Percentiles rank a stretch among this genome's conserved stretches.
phyloP scores from a whole-genome alignment of 2,113 vertebrate species.

The Sinosuthora webbiana region DNA sequence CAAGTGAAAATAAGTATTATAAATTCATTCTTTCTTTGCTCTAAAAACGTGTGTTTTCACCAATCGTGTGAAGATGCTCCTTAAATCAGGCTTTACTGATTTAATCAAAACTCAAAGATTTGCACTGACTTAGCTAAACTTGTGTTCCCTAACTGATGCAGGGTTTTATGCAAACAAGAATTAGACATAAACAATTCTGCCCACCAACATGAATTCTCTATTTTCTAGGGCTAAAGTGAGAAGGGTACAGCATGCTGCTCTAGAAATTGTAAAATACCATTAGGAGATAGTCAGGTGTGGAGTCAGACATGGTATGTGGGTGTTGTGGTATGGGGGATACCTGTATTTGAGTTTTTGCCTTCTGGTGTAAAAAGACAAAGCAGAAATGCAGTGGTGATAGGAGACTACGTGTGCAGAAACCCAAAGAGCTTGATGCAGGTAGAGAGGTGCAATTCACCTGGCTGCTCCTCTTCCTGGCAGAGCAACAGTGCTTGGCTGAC shows the following conservation, averaged over 20 bases:
- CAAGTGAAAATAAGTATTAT: background rate
- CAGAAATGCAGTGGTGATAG: background rate
- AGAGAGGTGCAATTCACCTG: background rate
- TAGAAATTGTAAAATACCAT: background rate
- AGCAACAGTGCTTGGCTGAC: background rate
- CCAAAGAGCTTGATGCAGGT: background rate
- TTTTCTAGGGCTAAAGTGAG: background rate
- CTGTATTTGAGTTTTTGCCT: background rate
- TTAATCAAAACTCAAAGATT: background rate
- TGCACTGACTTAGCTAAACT: background rate
- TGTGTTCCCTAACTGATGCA: background rate
- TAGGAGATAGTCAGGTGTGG: background rate
- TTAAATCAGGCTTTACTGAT: background rate
- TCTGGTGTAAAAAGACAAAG: background rate
- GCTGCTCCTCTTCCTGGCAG: background rate
- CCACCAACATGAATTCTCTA: background rate
- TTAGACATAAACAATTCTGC: background rate
- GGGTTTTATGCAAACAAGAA: background rate
- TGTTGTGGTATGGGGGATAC: background rate
- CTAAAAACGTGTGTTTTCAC: background rate
- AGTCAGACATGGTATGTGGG: background rate
- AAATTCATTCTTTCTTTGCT: background rate
- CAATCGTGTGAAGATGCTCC: background rate
- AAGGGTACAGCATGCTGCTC: background rate
- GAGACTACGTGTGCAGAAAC: background rate